phyloP scores from a whole-genome alignment of 2,888 invertebrate species.

The Lingula anatina region DNA sequence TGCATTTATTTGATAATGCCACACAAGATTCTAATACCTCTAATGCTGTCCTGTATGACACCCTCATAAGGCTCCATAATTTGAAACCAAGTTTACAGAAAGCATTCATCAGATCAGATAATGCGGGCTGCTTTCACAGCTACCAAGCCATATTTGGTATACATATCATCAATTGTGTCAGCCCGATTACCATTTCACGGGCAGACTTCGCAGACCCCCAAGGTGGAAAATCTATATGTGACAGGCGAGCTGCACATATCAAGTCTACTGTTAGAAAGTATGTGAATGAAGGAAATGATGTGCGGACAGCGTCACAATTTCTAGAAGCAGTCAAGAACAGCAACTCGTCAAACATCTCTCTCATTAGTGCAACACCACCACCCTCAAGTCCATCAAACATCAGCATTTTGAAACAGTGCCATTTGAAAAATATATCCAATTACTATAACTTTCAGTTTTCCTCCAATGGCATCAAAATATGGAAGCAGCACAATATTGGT shows the following conservation, averaged over 20 bases:
- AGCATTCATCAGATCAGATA: slow-evolving; percentile 7
- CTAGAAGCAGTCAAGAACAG: slow-evolving; percentile 1
- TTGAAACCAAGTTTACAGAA: slow-evolving; percentile 2
- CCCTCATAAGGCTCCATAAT: too few species aligned
- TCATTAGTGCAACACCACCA: too few species aligned
- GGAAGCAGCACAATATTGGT: too few species aligned
- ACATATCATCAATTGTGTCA: not conserved
- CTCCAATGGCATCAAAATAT: too few species aligned
- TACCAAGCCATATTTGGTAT: slow-evolving; percentile 2
- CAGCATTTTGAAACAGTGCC: too few species aligned
- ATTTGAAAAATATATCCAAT: too few species aligned
- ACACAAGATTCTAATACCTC: slow-evolving; percentile 5
- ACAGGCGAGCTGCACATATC: slow-evolving; percentile 7
- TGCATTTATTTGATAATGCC: slow-evolving; percentile 7
- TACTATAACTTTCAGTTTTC: too few species aligned
- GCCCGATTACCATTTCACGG: not conserved
- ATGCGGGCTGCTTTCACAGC: slow-evolving; percentile 9
- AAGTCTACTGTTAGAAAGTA: slow-evolving; percentile 6
- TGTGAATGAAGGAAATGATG: slow-evolving; percentile 9
- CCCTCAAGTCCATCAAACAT: too few species aligned
- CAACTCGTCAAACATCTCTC: too few species aligned
- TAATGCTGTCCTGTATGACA: slow-evolving; percentile 3
- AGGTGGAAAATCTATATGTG: slow-evolving; percentile 9
- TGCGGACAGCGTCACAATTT: slow-evolving; percentile 5
- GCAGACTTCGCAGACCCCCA: slow-evolving; percentile 9